Base-by-base conservation (phyloP, 92 coral and sea anemone genomes). In the Phymanthus crucifer region DNA sequence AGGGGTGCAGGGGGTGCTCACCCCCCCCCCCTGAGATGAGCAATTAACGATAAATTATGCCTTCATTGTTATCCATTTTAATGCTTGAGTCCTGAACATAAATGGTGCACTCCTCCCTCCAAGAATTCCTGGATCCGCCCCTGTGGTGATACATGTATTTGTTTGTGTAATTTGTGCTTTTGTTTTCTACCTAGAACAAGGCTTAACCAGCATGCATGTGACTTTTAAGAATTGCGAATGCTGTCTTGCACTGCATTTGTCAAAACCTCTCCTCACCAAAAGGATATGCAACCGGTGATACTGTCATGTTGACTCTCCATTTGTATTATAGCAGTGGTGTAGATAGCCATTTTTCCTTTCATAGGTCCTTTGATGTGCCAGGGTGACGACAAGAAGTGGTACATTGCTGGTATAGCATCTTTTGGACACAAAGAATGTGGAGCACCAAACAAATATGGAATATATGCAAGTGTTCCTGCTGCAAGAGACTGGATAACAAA, bases 321-420 rank as follows among this genome's bases (percentile, higher is more conserved):
- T 43, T 9, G 14, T 43, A n/a, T 43, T 6, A 43, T 43, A 43
- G n/a, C n/a, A n/a, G n/a, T 4, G 14, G 1, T 43, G 48, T 7
- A 7, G 1, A 7, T 43, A 43, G 10, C 48, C 48, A 43, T 11
- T 5, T 43, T 43, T 9, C 14, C 13, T 32, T 36, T 67, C 48
- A 27, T 80, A 96, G 99, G 99, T 32, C 99, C 99, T 17, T 79
- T 96, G 90, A 84, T 95, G 95, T 93, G 98, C 72, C 84, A 95
- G 73, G 95, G 90, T 46, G 81, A 72, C 4, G 93, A 74, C 17
- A 76, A 77, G 50, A 94, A 84, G 79, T 96, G 99, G 99, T 96
- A 70, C 65, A 79, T 93, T 3, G 90, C 97, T 5, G 99, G 99
- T 11, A 91, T 96, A 50, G 93, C 99, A 24, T 96, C 99, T 10